Evolutionary conservation across 2,888 invertebrate genomes (phyloP).

Genomic region (Caradrina clavipalpis): DNA sequence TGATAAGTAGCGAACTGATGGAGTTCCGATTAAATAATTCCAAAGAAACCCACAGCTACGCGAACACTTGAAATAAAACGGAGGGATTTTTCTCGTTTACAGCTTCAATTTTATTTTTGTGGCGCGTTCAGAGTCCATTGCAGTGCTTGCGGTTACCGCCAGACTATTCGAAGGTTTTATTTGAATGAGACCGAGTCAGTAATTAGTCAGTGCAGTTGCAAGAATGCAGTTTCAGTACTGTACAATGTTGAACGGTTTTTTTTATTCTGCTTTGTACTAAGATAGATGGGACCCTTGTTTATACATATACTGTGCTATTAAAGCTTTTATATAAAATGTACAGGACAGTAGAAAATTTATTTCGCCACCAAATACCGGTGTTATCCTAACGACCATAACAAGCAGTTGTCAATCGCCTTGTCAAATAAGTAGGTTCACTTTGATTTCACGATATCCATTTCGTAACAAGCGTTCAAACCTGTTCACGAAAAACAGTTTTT

Average conservation of each 20-base stretch:
- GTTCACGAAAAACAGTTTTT: conserved; percentile 59
- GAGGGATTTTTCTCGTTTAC: conserved; percentile 40
- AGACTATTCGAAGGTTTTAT: conserved; percentile 55
- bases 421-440: conserved; percentile 58
- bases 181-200: conserved; percentile 55
- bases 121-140: conserved; percentile 38
- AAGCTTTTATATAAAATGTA: conserved; percentile 2
- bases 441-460: conserved; percentile 82
- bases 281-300: not conserved
- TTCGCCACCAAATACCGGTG: conserved; percentile 22
- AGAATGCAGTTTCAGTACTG: conserved; percentile 38
- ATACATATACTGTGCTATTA: not conserved
- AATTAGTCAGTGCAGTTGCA: conserved; percentile 51
- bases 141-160: conserved; percentile 51
- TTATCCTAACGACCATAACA: conserved; percentile 15
- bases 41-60: conserved; percentile 34
- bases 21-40: conserved; percentile 42
- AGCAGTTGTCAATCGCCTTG: conserved; percentile 43
- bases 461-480: conserved; percentile 72
- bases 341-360: conserved; percentile 8
- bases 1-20: conserved; percentile 46
- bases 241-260: conserved; percentile 23
- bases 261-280: conserved; percentile 13
- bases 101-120: conserved; percentile 52
- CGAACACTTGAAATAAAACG: conserved; percentile 44